Evolutionary conservation across 2,888 invertebrate species (phyloP).

Genomic region (Gastrophysa polygoni): DNA sequence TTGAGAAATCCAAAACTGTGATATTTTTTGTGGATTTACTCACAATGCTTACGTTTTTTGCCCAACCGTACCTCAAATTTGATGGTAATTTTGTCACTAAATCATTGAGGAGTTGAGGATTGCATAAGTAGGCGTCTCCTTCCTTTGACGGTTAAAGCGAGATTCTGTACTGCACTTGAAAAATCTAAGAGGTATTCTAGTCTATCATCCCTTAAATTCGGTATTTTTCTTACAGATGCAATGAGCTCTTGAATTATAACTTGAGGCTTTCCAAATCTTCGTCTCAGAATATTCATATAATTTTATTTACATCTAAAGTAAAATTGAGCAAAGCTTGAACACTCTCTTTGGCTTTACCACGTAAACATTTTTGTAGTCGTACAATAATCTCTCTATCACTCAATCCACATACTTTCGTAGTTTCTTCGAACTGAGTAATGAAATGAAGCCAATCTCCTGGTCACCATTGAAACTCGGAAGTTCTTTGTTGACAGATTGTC

Average conservation of each 20-base stretch:
- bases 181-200: constrained; percentile 6
- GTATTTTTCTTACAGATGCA: neutral
- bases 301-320: constrained; percentile 4
- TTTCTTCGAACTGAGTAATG: constrained; percentile 4
- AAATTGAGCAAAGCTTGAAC: constrained; percentile 1
- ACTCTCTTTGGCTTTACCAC: neutral
- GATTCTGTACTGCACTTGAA: neutral
- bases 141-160: neutral
- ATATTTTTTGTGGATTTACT: neutral
- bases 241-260: constrained; percentile 6
- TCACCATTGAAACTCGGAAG: neutral
- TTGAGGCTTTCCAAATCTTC: constrained; percentile 10
- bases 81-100: neutral
- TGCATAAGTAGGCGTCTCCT: neutral
- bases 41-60: neutral
- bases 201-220: neutral
- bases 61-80: neutral
- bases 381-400: neutral
- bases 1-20: neutral
- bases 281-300: neutral
- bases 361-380: constrained; percentile 1
- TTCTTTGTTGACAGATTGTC: constrained; percentile 12
- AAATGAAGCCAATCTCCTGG: constrained; percentile 9
- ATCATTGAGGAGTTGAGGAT: neutral
- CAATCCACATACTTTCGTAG: neutral